Conservation (phyloP, 2,113 vertebrate genomes). For the Kryptolebias marmoratus region DNA sequence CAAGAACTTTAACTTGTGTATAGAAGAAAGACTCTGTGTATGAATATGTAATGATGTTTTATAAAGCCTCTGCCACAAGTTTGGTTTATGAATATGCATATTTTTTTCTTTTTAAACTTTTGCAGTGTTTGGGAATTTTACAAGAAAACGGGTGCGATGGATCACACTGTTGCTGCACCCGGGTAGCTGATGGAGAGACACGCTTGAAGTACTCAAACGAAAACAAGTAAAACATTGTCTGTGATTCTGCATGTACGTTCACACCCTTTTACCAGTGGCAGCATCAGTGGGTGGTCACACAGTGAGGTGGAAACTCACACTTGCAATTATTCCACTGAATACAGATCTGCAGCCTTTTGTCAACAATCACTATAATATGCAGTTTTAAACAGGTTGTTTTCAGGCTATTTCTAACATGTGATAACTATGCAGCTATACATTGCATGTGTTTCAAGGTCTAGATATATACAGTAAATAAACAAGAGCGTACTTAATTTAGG, state of each 20-base stretch:
- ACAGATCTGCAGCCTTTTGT: slow-evolving; percentile 12
- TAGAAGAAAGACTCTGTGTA: slow-evolving; percentile 44
- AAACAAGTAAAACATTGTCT: slow-evolving; percentile 30
- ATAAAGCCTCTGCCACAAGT: slow-evolving; percentile 33
- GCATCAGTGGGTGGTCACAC: slow-evolving; percentile 47
- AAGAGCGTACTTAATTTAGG: neutral
- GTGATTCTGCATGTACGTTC: neutral
- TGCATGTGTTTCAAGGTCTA: neutral
- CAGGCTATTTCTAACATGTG: neutral
- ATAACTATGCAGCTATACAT: neutral
- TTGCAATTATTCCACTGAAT: slow-evolving; percentile 7
- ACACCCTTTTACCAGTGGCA: slow-evolving; percentile 14
- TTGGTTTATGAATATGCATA: slow-evolving; percentile 66
- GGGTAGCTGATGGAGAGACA: slow-evolving; percentile 24
- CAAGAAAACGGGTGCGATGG: slow-evolving; percentile 24
- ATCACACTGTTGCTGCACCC: slow-evolving; percentile 13
- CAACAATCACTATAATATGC: neutral
- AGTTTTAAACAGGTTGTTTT: neutral
- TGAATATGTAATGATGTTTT: slow-evolving; percentile 71
- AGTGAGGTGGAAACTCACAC: slow-evolving; percentile 29
- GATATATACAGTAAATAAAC: neutral
- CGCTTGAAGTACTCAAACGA: slow-evolving; percentile 24
- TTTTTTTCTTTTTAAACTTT: slow-evolving; percentile 48
- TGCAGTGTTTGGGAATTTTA: slow-evolving; percentile 46
- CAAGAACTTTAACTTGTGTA: slow-evolving; percentile 55